Percentiles rank a stretch among this genome's conserved stretches.
These are phyloP conservation scores for Sorex araneus DNA, from an alignment of 2,113 vertebrate species.

Conservation along the genomic window DNA sequence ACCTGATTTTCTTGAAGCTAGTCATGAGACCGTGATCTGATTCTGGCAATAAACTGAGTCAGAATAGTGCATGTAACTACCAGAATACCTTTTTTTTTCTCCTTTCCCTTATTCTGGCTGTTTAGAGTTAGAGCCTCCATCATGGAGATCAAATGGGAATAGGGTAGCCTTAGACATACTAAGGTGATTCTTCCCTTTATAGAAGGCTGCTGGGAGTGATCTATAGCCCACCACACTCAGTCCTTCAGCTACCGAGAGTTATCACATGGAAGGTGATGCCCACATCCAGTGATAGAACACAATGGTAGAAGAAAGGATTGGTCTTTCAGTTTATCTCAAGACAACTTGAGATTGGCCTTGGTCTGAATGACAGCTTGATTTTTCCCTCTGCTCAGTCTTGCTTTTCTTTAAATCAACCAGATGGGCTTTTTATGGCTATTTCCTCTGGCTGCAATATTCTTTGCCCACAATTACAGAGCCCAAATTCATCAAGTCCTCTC, in stretches of 20 bases:
- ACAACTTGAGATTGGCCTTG: neutral
- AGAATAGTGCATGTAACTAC: neutral
- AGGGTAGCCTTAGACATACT: neutral
- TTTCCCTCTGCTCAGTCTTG: neutral
- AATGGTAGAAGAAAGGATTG: neutral
- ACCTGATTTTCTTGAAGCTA: conserved; percentile 40
- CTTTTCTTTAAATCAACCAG: neutral
- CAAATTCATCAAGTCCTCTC: neutral
- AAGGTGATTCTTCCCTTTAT: neutral
- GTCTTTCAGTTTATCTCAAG: neutral
- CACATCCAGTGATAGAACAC: neutral
- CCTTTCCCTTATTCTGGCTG: neutral
- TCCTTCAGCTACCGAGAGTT: neutral
- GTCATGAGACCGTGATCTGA: neutral
- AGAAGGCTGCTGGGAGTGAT: neutral
- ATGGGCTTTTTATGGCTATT: neutral
- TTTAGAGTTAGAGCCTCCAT: neutral
- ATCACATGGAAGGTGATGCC: conserved; percentile 7
- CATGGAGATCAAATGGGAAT: neutral
- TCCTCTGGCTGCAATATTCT: neutral
- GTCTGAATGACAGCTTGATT: neutral
- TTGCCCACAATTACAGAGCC: neutral
- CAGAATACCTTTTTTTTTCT: neutral
- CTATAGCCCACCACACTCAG: neutral
- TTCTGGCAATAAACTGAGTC: neutral